phyloP scores from a whole-genome alignment of 2,797 vertebrate species.

The Dicrostonyx torquatus region DNA sequence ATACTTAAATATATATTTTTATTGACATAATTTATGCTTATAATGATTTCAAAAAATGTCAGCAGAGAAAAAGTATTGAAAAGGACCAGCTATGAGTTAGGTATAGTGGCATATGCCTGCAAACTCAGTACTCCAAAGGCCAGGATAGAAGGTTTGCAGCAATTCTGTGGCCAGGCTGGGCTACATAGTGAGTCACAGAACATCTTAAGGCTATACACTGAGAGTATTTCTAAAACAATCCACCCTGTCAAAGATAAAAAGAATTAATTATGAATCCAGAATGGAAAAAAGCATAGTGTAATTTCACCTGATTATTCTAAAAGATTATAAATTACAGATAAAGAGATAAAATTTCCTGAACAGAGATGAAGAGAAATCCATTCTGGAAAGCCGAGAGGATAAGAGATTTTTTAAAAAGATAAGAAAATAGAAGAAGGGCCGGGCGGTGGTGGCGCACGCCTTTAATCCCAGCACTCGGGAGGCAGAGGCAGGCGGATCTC shows the following conservation, averaged over 20 bases:
- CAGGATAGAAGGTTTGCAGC: background rate
- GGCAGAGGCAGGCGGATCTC: too few species aligned
- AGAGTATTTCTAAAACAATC: background rate
- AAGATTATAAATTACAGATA: background rate
- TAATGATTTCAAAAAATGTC: background rate
- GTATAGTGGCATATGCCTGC: too few species aligned
- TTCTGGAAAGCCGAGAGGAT: background rate
- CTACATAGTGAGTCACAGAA: background rate
- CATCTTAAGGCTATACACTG: background rate
- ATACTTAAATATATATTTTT: background rate
- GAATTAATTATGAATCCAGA: background rate
- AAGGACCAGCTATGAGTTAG: background rate
- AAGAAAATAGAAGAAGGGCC: background rate
- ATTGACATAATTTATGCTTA: slow-evolving; percentile 2
- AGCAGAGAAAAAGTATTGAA: too few species aligned
- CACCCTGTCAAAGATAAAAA: background rate
- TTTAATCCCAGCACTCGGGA: too few species aligned
- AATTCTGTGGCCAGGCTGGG: background rate
- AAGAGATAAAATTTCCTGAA: background rate
- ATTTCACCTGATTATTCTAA: background rate
- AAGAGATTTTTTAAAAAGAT: background rate
- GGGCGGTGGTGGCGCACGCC: too few species aligned
- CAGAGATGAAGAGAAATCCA: background rate
- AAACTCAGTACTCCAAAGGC: background rate
- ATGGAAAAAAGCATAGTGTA: background rate